Base-by-base conservation (phyloP, 2,888 invertebrate genomes). In the Cinara cedri region DNA sequence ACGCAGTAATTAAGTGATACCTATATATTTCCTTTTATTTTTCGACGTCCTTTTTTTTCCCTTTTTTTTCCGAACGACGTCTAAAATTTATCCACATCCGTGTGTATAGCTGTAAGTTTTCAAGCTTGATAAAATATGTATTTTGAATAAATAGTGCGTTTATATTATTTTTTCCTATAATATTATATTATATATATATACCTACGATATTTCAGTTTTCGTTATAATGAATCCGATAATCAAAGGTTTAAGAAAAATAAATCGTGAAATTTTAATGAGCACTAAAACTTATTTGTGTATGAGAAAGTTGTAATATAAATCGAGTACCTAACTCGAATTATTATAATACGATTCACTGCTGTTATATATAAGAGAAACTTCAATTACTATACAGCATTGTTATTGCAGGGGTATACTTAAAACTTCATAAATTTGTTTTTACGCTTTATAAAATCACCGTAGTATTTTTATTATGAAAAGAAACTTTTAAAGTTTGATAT, bases 1-100 rank as follows among this genome's bases (percentile, higher is more conserved):
- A 78, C 42, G n/a, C 34, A 34, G 51, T 70, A 78, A 70, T 78
- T 51, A 51, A 70, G 62, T 42, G 70, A 24, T 78, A 34, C 34
- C 34, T 34, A 60, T 70, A 68, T 21, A 49, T 34, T 24, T 10
- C 16, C 13, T 46, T 57, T 46, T 57, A 1, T 66, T 46, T 66
- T 46, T 14, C 11, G 1, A 0, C 14, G 21, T 72, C 16, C 34
- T 57, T 46, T 1, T 66, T 26, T 66, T 55, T 14, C 11, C 0
- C 14, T 42, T 72, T 10, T 44, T 55, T 21, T 1, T 8, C n/a
- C 11, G 42, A 21, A 72, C 11, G 13, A 8, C 8, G 21, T 21
- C 6, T 34, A 34, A 34, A 34, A 34, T 34, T 4, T 34, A 34
- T 34, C 6, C 6, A 34, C 6, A 34, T 34, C 34, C 34, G 3